Conservation (phyloP, 1,140 invertebrate genomes). For the Scaptomyza graminum region DNA sequence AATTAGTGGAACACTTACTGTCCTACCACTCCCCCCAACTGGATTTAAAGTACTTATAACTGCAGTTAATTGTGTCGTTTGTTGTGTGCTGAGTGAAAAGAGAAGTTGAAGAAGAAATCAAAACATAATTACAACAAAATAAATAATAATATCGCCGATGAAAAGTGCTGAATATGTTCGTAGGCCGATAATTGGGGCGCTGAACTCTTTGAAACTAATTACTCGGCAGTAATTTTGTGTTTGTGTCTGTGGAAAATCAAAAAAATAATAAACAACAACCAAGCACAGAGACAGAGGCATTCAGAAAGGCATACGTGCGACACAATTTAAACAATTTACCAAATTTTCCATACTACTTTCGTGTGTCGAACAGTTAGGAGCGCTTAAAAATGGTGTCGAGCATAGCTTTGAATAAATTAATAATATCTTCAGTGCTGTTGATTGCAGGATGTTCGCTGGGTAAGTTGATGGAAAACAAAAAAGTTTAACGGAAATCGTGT, state of each 20-base stretch:
- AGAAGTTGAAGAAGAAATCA: slow-evolving; percentile 13
- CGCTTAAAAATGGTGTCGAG: slow-evolving; percentile 38
- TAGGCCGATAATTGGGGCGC: slow-evolving; percentile 58
- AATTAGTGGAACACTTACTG: slow-evolving; percentile 17
- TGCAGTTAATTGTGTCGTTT: slow-evolving; percentile 10
- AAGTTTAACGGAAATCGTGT: slow-evolving; percentile 39
- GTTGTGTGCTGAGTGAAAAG: slow-evolving; percentile 23
- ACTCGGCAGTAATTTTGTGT: slow-evolving; percentile 65
- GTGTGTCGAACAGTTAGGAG: slow-evolving; percentile 23
- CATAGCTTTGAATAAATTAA: slow-evolving; percentile 21
- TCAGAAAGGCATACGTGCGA: slow-evolving; percentile 46
- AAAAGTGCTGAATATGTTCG: slow-evolving; percentile 66
- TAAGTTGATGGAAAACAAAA: slow-evolving; percentile 41
- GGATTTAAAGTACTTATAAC: slow-evolving; percentile 14
- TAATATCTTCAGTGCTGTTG: slow-evolving; percentile 44
- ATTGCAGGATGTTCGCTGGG: slow-evolving; percentile 50
- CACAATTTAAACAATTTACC: slow-evolving; percentile 44
- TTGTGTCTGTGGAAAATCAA: slow-evolving; percentile 50
- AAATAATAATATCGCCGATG: slow-evolving; percentile 6
- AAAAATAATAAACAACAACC: slow-evolving; percentile 62
- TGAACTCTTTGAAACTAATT: slow-evolving; percentile 59
- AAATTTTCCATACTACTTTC: slow-evolving; percentile 36
- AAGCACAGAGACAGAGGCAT: slow-evolving; percentile 9
- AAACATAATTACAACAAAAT: slow-evolving; percentile 35
- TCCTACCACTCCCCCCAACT: not conserved